Base-by-base conservation (phyloP, 2,797 vertebrate species). In the Toxotes lorentzi region DNA sequence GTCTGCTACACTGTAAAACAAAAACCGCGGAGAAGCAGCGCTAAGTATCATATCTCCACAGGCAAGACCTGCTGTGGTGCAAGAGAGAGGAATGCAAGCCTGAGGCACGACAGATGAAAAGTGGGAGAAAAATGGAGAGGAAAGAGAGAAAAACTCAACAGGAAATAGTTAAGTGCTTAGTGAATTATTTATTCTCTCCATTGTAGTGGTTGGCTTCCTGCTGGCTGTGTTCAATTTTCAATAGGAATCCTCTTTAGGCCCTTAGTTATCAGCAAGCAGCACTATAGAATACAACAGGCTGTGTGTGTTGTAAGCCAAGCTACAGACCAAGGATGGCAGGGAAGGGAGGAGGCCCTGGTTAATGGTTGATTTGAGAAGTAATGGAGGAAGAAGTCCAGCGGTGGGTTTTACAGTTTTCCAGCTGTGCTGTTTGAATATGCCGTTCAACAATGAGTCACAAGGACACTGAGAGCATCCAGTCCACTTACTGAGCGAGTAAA, bases 131-230 rank as follows among this genome's bases (percentile, higher is more conserved):
- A 73, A 81, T 23, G 48, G 41, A 65, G 65, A 73, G 76, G 59
- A 87, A 85, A 80, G 50, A 61, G 58, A 83, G 61, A 45, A 76
- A 82, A 82, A 75, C 80, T 79, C 71, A 87, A 88, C 79, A 83
- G 91, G 86, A 92, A 92, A 90, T 83, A 81, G 75, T 90, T 77
- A 85, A 88, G 86, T 78, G 83, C 82, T 91, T 58, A 63, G 79
- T 89, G 81, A 89, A 90, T 92, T 83, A 88, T 91, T 90, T 89
- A 86, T 89, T 79, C 69, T 66, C 65, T 72, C 66, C 38, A 90
- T 88, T 90, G 86, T 84, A 84, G 81, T 83, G 48, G 77, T 62
- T 79, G 38, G 65, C 73, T 87, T 83, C 84, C 77, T 85, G 80
- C 70, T 67, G 81, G 79, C 64, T 68, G 32, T 63, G 47, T 78